phyloP scores from a whole-genome alignment of 2,113 vertebrate species.

The Macquaria australasica region DNA sequence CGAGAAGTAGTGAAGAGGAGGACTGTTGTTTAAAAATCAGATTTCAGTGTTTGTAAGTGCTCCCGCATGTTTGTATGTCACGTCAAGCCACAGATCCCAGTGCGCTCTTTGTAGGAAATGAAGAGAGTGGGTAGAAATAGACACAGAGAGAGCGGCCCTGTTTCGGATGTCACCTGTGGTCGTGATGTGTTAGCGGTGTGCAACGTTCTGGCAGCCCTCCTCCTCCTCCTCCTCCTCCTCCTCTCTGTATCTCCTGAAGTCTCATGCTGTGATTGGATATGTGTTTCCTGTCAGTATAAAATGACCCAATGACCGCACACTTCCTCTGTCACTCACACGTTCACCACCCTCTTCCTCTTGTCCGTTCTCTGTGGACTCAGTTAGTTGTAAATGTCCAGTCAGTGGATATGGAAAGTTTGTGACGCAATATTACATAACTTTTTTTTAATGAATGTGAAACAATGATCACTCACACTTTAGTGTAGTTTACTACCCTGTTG shows the following conservation, averaged over 20 bases:
- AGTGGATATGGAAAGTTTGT: neutral
- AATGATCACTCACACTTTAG: constrained; percentile 13
- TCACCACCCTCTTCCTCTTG: constrained; percentile 38
- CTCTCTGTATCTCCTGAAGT: constrained; percentile 30
- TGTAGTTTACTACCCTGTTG: constrained; percentile 14
- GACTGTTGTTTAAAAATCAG: constrained; percentile 16
- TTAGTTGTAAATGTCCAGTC: neutral
- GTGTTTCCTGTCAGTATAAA: constrained; percentile 63
- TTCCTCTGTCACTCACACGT: constrained; percentile 48
- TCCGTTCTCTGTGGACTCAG: constrained; percentile 1
- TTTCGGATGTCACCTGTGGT: constrained; percentile 47
- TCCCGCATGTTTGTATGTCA: neutral
- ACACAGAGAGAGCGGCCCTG: constrained; percentile 4
- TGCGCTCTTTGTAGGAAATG: constrained; percentile 7
- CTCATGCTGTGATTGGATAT: constrained; percentile 53
- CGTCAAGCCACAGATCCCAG: constrained; percentile 1
- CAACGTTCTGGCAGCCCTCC: constrained; percentile 48
- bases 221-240: constrained; percentile 23
- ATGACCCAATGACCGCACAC: constrained; percentile 50
- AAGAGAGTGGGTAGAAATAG: constrained; percentile 11
- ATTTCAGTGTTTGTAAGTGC: neutral
- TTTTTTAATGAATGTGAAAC: constrained; percentile 24
- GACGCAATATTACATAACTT: neutral
- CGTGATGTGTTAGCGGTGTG: constrained; percentile 29
- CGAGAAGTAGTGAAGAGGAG: constrained; percentile 11